phyloP scores from a whole-genome alignment of 23 tunicate genomes.

The Ascidia mentula region DNA sequence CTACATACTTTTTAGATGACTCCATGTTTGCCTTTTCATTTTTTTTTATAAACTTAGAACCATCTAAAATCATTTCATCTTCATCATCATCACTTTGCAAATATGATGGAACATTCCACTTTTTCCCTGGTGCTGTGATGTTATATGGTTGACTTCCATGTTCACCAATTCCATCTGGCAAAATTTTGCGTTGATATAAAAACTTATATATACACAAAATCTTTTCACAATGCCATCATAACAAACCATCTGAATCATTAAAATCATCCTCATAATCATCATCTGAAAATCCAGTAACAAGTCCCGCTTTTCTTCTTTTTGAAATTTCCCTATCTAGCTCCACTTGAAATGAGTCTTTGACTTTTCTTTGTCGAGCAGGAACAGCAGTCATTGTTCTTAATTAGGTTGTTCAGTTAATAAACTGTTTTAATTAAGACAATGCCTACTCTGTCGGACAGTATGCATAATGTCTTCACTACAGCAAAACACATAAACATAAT shows the following conservation, averaged over 20 bases:
- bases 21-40: not conserved
- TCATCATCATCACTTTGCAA: not conserved
- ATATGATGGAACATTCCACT: conserved; percentile 12
- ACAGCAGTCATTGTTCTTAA: conserved; percentile 57
- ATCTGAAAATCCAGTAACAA: conserved; percentile 32
- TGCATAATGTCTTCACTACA: too few relatives aligned
- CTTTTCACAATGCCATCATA: too few relatives aligned
- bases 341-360: conserved; percentile 56
- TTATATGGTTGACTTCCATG: not conserved
- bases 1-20: too few relatives aligned
- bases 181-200: too few relatives aligned
- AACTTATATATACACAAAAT: too few relatives aligned
- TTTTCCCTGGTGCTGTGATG: not conserved
- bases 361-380: conserved; percentile 38
- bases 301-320: conserved; percentile 22
- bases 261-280: conserved; percentile 32
- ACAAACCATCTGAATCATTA: not conserved
- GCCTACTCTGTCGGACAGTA: too few relatives aligned
- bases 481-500: too few relatives aligned
- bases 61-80: not conserved
- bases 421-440: too few relatives aligned
- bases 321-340: conserved; percentile 47
- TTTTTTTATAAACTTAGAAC: conserved; percentile 7
- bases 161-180: not conserved
- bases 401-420: too few relatives aligned